Evolutionary conservation across 2,797 vertebrate species (phyloP).

Genomic region (Heteromormyrus szaboi): DNA sequence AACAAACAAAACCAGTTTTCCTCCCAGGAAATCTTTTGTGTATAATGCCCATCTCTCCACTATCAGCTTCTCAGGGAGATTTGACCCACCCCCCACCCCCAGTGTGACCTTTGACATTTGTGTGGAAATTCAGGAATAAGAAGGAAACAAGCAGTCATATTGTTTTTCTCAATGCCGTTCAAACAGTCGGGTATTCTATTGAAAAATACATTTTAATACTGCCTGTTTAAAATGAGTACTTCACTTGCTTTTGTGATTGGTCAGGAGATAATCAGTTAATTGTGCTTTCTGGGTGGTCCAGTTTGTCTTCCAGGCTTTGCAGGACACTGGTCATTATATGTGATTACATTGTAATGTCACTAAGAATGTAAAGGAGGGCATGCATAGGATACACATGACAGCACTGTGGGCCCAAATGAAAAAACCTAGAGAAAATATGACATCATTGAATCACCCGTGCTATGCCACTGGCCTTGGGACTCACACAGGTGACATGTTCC

Average conservation of each 20-base stretch:
- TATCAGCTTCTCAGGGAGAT: conserved; percentile 25
- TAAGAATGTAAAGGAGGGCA: background rate
- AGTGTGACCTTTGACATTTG: background rate
- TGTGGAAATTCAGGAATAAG: background rate
- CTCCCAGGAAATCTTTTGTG: conserved; percentile 4
- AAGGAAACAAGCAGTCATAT: background rate
- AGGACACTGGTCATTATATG: background rate
- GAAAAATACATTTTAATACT: background rate
- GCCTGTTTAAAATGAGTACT: background rate
- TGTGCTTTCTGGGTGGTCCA: background rate
- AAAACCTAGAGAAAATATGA: background rate
- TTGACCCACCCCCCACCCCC: background rate
- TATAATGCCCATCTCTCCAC: background rate
- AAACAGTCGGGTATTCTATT: background rate
- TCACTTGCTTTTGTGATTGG: background rate
- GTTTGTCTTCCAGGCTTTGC: background rate
- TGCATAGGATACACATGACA: background rate
- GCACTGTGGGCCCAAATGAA: background rate
- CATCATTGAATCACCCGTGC: background rate
- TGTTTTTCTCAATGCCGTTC: background rate
- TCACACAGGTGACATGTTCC: background rate
- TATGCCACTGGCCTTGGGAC: background rate
- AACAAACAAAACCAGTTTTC: background rate
- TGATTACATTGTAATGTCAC: background rate
- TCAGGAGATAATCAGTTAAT: background rate